A percentile compares a stretch with the other conserved stretches of the same genome.
phyloP scores from a whole-genome alignment of 2,113 vertebrate genomes.

The Callopanchax toddi region DNA sequence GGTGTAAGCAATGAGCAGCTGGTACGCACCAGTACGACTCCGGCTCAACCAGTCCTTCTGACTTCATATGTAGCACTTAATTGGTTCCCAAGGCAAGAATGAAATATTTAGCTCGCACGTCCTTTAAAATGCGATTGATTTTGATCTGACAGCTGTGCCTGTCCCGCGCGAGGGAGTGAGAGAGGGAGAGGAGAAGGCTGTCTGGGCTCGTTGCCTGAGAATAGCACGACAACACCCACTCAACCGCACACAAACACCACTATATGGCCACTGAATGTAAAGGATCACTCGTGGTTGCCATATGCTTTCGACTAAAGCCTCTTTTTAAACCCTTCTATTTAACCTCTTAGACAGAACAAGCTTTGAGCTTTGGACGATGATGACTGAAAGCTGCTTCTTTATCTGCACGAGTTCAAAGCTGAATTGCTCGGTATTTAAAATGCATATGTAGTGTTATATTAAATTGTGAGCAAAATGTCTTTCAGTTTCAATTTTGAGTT shows the following conservation, averaged over 20 bases:
- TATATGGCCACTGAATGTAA: conserved; percentile 73
- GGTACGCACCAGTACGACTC: conserved; percentile 82
- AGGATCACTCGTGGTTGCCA: conserved; percentile 74
- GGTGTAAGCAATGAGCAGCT: conserved; percentile 79
- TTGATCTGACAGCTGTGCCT: conserved; percentile 83
- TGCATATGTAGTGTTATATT: background rate
- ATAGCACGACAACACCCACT: conserved; percentile 75
- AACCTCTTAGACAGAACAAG: conserved; percentile 63
- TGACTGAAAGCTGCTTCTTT: conserved; percentile 52
- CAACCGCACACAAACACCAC: conserved; percentile 73
- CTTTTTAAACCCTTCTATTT: conserved; percentile 60
- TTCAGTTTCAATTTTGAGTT: background rate
- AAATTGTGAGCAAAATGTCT: background rate
- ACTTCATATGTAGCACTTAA: conserved; percentile 84
- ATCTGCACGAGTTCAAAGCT: conserved; percentile 46
- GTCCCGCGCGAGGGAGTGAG: conserved; percentile 77
- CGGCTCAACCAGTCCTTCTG: conserved; percentile 82
- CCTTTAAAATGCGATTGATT: conserved; percentile 84
- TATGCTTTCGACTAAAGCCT: conserved; percentile 76
- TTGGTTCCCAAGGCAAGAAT: conserved; percentile 84
- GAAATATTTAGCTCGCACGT: conserved; percentile 83
- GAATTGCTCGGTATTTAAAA: conserved; percentile 6
- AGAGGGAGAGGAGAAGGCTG: conserved; percentile 67
- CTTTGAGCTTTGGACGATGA: conserved; percentile 52
- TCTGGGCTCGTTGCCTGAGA: conserved; percentile 79